Base-by-base conservation (phyloP, 2,113 vertebrate genomes). In the Gyps fulvus region DNA sequence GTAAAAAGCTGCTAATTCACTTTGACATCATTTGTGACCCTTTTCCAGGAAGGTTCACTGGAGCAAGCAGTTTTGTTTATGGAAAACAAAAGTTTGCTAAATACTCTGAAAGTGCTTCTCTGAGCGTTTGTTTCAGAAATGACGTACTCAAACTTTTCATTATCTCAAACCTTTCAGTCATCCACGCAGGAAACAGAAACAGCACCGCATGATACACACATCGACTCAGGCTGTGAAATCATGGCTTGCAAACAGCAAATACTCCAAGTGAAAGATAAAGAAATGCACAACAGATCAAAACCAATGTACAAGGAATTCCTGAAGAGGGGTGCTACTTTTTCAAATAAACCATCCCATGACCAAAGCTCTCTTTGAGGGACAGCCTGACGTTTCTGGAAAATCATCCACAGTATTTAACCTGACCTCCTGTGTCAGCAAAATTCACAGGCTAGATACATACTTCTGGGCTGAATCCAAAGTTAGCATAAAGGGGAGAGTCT, bases 1-100 rank as follows among this genome's bases (percentile, higher is more conserved):
- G 42, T 89, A 80, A 93, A 96, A 95, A 87, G 47, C 47, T 0
- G 2, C 82, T 97, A 95, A 98, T 96, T 97, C 88, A 45, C 88
- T 93, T 81, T 96, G 96, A 97, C 92, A 94, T 96, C 83, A 94
- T 94, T 92, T 90, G 89, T 94, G 91, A 96, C 93, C 95, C 87
- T 92, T 91, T 93, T 89, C 93, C 92, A 94, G 86, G 83, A 95
- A 94, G 69, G 87, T 94, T 93, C 94, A 82, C 78, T 87, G 76
- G 74, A 97, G 87, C 55, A 80, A 90, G 89, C 23, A 16, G 54
- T 83, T 93, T 91, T 96, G 89, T 94, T 91, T 94, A 89, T 13
- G 50, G 87, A 96, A 95, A 88, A 84, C 58, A 93, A 90, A 92
- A 97, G 70, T 87, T 94, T 95, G 62, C 34, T 89, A 94, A 95